A percentile compares a stretch with the other conserved stretches of the same genome.
Evolutionary conservation across 2,888 invertebrate species (phyloP).

Genomic region (Euphydryas editha): DNA sequence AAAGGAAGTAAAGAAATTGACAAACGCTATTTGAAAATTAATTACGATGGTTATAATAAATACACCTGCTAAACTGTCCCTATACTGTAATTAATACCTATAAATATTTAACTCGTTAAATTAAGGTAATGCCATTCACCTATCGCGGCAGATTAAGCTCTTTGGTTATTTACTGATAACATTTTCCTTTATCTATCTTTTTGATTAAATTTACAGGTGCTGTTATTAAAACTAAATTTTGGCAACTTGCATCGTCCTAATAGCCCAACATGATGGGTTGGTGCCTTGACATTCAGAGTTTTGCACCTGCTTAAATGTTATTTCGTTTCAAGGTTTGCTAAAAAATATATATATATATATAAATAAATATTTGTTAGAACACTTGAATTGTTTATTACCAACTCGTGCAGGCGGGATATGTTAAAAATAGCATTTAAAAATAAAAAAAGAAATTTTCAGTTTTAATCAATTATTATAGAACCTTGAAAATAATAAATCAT

Average conservation of each 20-base stretch:
- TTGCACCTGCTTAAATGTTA: conserved; percentile 50
- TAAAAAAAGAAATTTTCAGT: too few species aligned
- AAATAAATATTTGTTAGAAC: not conserved
- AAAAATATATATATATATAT: not conserved
- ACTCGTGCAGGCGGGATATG: not conserved
- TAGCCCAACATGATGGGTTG: conserved; percentile 52
- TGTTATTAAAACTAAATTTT: conserved; percentile 52
- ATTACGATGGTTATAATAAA: conserved; percentile 32
- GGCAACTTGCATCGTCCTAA: conserved; percentile 49
- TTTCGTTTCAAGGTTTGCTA: conserved; percentile 10
- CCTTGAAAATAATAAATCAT: not conserved
- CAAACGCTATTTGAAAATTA: conserved; percentile 33
- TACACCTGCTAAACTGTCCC: conserved; percentile 38
- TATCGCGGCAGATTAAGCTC: not conserved
- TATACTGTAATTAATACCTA: conserved; percentile 8
- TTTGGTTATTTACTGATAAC: conserved; percentile 8
- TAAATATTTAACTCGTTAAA: not conserved
- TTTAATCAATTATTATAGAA: not conserved
- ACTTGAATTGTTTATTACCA: too few species aligned
- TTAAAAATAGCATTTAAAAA: too few species aligned
- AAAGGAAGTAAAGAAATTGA: conserved; percentile 12
- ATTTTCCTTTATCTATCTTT: conserved; percentile 25
- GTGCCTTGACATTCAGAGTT: conserved; percentile 47
- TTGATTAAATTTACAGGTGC: conserved; percentile 50
- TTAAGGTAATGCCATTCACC: not conserved